Percentiles rank a stretch among this genome's conserved stretches.
Evolutionary conservation across 2,797 vertebrate species (phyloP).

Genomic region (Acrossocheilus wenchowensis): DNA sequence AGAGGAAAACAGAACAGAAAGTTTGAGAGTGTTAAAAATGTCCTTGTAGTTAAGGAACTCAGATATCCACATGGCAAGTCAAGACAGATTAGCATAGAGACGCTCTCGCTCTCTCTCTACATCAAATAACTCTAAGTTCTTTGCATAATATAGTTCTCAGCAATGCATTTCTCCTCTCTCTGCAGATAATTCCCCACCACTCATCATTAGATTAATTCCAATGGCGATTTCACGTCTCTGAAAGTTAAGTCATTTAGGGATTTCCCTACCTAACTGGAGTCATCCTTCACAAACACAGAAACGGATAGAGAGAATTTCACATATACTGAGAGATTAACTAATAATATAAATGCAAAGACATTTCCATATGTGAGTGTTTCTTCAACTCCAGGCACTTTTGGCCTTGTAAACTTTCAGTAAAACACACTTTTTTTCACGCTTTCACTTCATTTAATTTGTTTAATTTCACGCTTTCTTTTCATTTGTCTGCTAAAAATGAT

Average conservation of each 20-base stretch:
- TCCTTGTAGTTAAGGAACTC: constrained; percentile 45
- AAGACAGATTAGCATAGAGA: neutral
- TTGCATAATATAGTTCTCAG: constrained; percentile 23
- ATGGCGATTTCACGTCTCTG: constrained; percentile 15
- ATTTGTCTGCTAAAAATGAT: neutral
- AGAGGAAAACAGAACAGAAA: constrained; percentile 47
- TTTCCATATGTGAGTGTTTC: constrained; percentile 6
- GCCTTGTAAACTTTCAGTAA: neutral
- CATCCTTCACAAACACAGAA: constrained; percentile 18
- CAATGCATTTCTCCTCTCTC: constrained; percentile 9
- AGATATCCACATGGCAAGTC: constrained; percentile 29
- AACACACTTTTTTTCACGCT: neutral
- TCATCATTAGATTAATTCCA: constrained; percentile 22
- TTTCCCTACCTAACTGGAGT: constrained; percentile 32
- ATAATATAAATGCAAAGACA: neutral
- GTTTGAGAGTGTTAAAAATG: constrained; percentile 38
- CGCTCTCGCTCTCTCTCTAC: neutral
- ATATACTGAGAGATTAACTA: constrained; percentile 6
- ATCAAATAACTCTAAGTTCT: constrained; percentile 39
- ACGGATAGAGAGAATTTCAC: neutral
- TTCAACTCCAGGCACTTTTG: constrained; percentile 2
- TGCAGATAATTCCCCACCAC: constrained; percentile 28
- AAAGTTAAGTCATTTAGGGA: constrained; percentile 28
- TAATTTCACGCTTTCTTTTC: neutral
- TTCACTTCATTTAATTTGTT: neutral